Evolutionary conservation across 2,888 invertebrate species (phyloP).

Genomic region (Morinoia aosen): DNA sequence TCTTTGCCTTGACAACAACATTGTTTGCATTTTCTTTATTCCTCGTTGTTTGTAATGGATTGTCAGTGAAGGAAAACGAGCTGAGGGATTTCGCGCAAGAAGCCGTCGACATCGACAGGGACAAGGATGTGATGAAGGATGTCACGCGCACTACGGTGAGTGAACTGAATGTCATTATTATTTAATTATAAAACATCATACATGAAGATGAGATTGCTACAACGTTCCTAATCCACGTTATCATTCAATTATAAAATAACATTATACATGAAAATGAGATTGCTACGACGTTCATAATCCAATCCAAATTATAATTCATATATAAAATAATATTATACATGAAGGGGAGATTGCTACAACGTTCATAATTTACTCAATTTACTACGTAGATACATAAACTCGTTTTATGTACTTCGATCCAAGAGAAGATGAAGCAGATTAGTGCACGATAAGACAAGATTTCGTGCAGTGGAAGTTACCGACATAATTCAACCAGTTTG

Average conservation of each 20-base stretch:
- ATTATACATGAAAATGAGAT: neutral
- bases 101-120: neutral
- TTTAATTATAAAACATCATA: neutral
- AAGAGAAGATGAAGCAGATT: neutral
- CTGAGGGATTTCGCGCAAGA: neutral
- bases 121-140: conserved; percentile 19
- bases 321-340: neutral
- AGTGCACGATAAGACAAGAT: neutral
- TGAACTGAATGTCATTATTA: neutral
- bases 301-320: neutral
- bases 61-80: neutral
- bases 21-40: neutral
- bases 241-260: neutral
- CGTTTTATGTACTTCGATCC: too few species aligned
- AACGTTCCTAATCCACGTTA: neutral
- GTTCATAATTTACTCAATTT: neutral
- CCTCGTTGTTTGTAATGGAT: neutral
- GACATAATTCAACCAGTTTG: too few species aligned
- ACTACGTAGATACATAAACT: neutral
- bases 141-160: neutral
- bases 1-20: neutral
- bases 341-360: neutral
- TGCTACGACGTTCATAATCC: neutral
- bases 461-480: neutral
- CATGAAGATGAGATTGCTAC: neutral